These are phyloP conservation scores for Antechinus stuartii DNA, from an alignment of 2,113 vertebrate species.

Conservation along the genomic window DNA sequence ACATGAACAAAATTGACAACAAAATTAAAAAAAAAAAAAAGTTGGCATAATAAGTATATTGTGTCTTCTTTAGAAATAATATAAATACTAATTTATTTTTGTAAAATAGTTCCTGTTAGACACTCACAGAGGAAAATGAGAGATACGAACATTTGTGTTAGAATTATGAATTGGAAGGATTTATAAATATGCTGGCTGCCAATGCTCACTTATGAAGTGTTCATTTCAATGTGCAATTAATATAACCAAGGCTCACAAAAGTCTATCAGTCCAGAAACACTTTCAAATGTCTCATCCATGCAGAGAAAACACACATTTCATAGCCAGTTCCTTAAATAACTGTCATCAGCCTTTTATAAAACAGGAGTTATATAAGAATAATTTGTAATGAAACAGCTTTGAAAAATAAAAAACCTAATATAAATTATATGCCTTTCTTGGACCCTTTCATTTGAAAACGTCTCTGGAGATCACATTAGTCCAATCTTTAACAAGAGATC, in stretches of 20 bases:
- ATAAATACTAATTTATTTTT: neutral
- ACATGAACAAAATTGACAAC: neutral
- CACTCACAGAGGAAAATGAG: slow-evolving; percentile 26
- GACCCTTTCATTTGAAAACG: no score
- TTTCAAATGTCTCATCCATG: slow-evolving; percentile 33
- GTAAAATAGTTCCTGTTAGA: neutral
- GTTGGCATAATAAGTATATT: neutral
- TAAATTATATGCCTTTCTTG: no score
- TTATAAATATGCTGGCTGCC: slow-evolving; percentile 22
- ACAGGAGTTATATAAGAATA: slow-evolving; percentile 20
- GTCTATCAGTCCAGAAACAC: neutral
- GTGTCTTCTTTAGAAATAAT: slow-evolving; percentile 33
- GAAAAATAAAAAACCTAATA: slow-evolving; percentile 23
- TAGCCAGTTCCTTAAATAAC: slow-evolving; percentile 47
- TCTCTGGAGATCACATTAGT: no score
- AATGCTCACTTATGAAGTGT: neutral
- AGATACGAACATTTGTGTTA: neutral
- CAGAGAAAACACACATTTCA: neutral
- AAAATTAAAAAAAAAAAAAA: slow-evolving; percentile 14
- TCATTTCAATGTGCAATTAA: slow-evolving; percentile 23
- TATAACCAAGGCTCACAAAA: slow-evolving; percentile 21
- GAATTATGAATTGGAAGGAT: slow-evolving; percentile 15
- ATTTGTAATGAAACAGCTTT: slow-evolving; percentile 17
- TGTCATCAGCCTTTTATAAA: slow-evolving; percentile 52
- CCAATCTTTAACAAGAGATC: neutral